Evolutionary conservation across 2,797 vertebrate species (phyloP).

Genomic region (Diglossa cyanea): DNA sequence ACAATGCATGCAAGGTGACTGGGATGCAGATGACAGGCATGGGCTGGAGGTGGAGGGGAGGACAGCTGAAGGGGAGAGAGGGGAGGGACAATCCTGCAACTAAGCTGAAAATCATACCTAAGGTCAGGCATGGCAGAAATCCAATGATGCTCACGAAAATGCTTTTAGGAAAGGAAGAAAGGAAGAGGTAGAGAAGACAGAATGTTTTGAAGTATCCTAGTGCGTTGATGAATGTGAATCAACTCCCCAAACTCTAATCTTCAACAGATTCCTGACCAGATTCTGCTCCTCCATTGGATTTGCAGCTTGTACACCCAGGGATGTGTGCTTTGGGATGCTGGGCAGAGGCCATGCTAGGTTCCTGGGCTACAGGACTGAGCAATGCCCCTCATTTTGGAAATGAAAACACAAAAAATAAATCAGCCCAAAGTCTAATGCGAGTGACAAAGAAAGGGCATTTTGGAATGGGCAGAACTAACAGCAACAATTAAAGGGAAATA

Average conservation of each 20-base stretch:
- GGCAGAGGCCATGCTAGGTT: not conserved
- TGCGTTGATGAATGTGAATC: not conserved
- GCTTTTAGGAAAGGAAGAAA: not conserved
- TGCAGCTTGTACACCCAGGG: not conserved
- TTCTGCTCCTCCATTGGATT: not conserved
- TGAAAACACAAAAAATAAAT: not conserved
- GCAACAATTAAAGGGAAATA: not conserved
- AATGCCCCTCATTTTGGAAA: not conserved
- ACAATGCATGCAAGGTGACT: slow-evolving; percentile 45
- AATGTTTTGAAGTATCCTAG: not conserved
- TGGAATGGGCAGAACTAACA: not conserved
- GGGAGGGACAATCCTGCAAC: not conserved
- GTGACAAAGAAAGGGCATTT: not conserved
- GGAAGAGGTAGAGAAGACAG: not conserved
- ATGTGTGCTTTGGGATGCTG: not conserved
- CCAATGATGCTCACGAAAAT: not conserved
- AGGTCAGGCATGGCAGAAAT: not conserved
- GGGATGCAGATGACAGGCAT: slow-evolving; percentile 36
- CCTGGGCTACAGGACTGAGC: not conserved
- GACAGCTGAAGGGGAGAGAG: not conserved
- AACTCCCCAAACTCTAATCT: not conserved
- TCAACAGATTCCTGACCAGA: not conserved
- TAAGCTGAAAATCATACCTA: not conserved
- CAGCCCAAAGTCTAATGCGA: not conserved
- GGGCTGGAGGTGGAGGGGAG: not conserved